Percentiles rank a stretch among this genome's conserved stretches.
Evolutionary conservation across 2,888 invertebrate species (phyloP).

Genomic region (Argyresthia goedartella): DNA sequence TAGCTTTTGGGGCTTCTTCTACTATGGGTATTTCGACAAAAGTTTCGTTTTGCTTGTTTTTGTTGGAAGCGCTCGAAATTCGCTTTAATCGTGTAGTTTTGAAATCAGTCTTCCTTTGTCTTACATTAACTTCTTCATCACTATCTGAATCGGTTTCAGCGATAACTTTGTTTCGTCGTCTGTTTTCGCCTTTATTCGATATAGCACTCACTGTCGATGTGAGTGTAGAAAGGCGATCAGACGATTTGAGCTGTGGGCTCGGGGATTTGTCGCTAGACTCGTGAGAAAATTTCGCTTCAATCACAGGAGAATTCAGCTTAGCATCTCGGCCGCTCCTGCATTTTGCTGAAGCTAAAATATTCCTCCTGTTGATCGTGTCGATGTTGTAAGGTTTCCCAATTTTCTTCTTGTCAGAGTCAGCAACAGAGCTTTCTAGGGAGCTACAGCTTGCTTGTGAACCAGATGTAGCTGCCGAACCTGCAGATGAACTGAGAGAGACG

Average conservation of each 20-base stretch:
- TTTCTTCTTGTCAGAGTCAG: slow-evolving; percentile 74
- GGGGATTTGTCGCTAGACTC: slow-evolving; percentile 63
- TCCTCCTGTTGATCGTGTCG: slow-evolving; percentile 87
- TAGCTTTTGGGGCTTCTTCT: slow-evolving; percentile 41
- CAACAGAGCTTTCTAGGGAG: slow-evolving; percentile 74
- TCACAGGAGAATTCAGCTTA: slow-evolving; percentile 78
- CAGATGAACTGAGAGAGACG: slow-evolving; percentile 77
- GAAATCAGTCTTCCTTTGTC: slow-evolving; percentile 56
- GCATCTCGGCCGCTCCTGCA: slow-evolving; percentile 85
- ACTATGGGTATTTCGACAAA: slow-evolving; percentile 34
- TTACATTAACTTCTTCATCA: slow-evolving; percentile 48
- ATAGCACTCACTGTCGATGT: slow-evolving; percentile 63
- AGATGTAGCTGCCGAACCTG: slow-evolving; percentile 79
- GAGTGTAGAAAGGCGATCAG: slow-evolving; percentile 69
- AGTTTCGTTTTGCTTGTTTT: slow-evolving; percentile 43
- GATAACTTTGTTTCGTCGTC: slow-evolving; percentile 59
- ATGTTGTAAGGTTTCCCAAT: slow-evolving; percentile 84
- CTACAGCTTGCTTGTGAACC: slow-evolving; percentile 81
- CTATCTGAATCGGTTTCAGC: slow-evolving; percentile 55
- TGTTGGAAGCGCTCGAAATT: slow-evolving; percentile 49
- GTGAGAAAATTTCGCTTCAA: slow-evolving; percentile 79
- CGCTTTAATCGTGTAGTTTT: slow-evolving; percentile 59
- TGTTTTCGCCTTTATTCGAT: slow-evolving; percentile 62
- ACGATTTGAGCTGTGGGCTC: slow-evolving; percentile 58
- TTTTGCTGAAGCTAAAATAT: slow-evolving; percentile 88